Evolutionary conservation across 23 tunicate genomes (phyloP), one percentile per base, ranked within the genome.

Genomic region (Phallusia fumigata): DNA sequence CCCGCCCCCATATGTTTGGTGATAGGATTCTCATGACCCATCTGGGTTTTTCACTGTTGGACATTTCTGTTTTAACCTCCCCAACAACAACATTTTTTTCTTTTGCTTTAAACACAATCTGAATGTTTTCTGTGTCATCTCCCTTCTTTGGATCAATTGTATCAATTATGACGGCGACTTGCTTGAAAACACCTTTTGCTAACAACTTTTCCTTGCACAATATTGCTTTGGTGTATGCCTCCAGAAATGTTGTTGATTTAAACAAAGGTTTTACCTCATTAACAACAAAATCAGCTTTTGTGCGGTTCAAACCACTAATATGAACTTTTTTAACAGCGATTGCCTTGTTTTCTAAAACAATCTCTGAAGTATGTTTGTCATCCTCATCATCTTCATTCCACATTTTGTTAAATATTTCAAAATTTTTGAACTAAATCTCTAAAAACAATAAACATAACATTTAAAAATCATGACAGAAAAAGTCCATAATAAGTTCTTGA

Each of bases 1-100:
- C 99, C 16, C 95, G 84, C 0, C 99, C 99, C 36, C 83, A 77
- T 13, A 95, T 30, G 80, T 90, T 95, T 0, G 99, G 99, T 19
- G 89, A 84, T 36, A 87, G n/a, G 26, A 95, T 40, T 74, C 87
- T 75, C 77, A 90, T 47, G 16, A 87, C 89, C 95, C 99, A 90
- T 0, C 77, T 44, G 5, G 99, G 99, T 49, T 76, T 79, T 31
- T 90, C 95, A 19, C 64, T 75, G 80, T 81, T 84, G 18, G 99
- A 90, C 89, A 90, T 86, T 80, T 90, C 92, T 13, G 95, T 87
- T 65, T 75, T 84, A 6, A 80, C 91, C 72, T 84, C 95, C 18
- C 95, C 91, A 34, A 84, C 84, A 0, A 90, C 32, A 18, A 52
- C 19, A 10, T 79, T 80, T 72, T 83, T 88, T 74, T 95, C 99